These are phyloP conservation scores for Tubulanus polymorphus DNA, from an alignment of 2,888 invertebrate genomes.

Conservation along the genomic window DNA sequence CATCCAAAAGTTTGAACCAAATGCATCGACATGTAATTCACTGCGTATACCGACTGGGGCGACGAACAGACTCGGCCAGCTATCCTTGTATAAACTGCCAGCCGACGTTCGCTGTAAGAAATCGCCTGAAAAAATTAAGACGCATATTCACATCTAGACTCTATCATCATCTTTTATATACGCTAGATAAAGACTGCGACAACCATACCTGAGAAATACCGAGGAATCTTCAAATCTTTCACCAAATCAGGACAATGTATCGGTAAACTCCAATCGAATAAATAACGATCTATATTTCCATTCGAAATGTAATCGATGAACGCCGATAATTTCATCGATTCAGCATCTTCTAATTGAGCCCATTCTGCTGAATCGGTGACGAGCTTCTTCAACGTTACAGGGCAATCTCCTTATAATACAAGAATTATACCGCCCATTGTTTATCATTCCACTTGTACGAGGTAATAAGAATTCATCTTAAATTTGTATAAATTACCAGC, in stretches of 20 bases:
- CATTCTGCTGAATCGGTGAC: constrained; percentile 35
- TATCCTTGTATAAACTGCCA: constrained; percentile 35
- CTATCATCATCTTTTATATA: not conserved
- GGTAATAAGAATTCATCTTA: too few species aligned
- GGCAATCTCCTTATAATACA: constrained; percentile 24
- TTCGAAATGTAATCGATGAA: constrained; percentile 23
- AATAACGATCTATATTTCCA: constrained; percentile 22
- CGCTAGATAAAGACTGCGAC: not conserved
- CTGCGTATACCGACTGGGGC: constrained; percentile 37
- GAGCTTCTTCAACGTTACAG: constrained; percentile 25
- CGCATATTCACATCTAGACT: not conserved
- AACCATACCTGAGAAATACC: constrained; percentile 39
- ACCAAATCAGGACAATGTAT: constrained; percentile 37
- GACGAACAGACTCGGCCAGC: constrained; percentile 48
- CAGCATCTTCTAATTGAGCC: constrained; percentile 34
- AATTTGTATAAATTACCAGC: constrained; percentile 24
- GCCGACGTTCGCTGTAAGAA: constrained; percentile 31
- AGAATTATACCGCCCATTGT: too few species aligned
- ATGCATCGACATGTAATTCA: constrained; percentile 44
- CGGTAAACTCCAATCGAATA: constrained; percentile 49
- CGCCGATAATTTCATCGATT: constrained; percentile 24
- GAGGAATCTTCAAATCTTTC: constrained; percentile 34
- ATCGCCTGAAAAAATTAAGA: constrained; percentile 25
- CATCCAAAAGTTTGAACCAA: constrained; percentile 50
- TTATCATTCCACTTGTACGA: too few species aligned